A percentile compares a stretch with the other conserved stretches of the same genome.
Conservation (phyloP, 2,113 vertebrate genomes). For the Bucco capensis region DNA sequence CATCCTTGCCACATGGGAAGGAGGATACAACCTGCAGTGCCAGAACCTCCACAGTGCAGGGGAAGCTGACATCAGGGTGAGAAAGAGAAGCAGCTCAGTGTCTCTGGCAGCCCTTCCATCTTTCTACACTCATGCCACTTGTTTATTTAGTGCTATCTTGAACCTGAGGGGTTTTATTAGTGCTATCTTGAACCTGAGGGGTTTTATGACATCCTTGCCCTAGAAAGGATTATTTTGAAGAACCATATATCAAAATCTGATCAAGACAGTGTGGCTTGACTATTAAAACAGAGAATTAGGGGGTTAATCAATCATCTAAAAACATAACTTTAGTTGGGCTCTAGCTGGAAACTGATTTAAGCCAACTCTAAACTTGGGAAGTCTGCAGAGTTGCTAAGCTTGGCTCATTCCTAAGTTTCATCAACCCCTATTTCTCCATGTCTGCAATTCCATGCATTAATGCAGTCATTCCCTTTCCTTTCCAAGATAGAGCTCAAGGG, state of each 20-base stretch:
- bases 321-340: neutral
- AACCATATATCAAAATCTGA: neutral
- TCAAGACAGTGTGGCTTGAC: neutral
- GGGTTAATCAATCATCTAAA: neutral
- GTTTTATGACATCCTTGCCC: neutral
- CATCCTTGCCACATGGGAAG: constrained; percentile 81
- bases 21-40: constrained; percentile 84
- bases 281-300: neutral
- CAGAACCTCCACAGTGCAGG: constrained; percentile 82
- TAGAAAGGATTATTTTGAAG: neutral
- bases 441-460: neutral
- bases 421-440: neutral
- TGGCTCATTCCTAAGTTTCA: neutral
- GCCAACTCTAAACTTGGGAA: neutral
- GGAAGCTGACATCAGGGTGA: constrained; percentile 81
- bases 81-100: neutral
- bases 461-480: neutral
- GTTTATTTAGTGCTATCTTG: no score
- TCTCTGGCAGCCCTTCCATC: neutral
- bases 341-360: neutral
- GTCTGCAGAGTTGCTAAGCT: neutral
- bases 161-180: neutral
- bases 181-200: neutral
- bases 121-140: no score
- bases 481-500: neutral